Evolutionary conservation across 2,113 vertebrate species (phyloP), one percentile per base, ranked within the genome.

Genomic region (Entomyzon cyanotis): DNA sequence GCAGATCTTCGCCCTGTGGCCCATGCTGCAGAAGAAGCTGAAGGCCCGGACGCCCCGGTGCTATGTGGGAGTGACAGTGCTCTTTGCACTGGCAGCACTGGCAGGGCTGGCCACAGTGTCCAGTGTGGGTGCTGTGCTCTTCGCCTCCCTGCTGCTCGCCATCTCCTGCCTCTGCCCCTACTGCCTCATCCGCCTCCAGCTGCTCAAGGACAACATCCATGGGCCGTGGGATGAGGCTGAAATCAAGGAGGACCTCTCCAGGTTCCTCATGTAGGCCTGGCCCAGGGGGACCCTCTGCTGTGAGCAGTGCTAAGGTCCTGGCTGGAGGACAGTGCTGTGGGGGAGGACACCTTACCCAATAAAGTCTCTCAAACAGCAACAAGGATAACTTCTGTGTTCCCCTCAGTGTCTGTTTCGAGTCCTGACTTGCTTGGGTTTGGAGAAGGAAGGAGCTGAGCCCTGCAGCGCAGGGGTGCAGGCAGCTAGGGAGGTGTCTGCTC

Each of bases 151-250:
- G 44, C 97, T 99, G 47, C 80, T 98, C 7, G 93, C 98, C 25
- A 94, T 99, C 46, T 98, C 98, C 2, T 97, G 99, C 52, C 96
- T 99, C 74, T 99, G 99, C 91, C 99, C 99, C 24, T 98, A 99
- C 93, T 98, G 98, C 86, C 98, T 99, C 49, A 98, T 99, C 68
- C 96, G 96, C 55, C 95, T 99, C 37, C 99, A 99, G 97, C 98
- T 98, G 82, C 99, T 99, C 94, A 99, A 99, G 94, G 99, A 99
- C 97, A 99, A 99, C 95, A 99, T 99, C 86, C 99, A 99, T 0
- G 99, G 99, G 21, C 99, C 99, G 0, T 99, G 99, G 99, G 99
- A 99, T 3, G 99, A 99, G 96, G 99, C 99, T 4, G 99, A 99
- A 96, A 99, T 99, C 95, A 99, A 98, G 21, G 99, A 99, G 94